Conservation (phyloP, 2,113 vertebrate genomes). For the Engystomops pustulosus region DNA sequence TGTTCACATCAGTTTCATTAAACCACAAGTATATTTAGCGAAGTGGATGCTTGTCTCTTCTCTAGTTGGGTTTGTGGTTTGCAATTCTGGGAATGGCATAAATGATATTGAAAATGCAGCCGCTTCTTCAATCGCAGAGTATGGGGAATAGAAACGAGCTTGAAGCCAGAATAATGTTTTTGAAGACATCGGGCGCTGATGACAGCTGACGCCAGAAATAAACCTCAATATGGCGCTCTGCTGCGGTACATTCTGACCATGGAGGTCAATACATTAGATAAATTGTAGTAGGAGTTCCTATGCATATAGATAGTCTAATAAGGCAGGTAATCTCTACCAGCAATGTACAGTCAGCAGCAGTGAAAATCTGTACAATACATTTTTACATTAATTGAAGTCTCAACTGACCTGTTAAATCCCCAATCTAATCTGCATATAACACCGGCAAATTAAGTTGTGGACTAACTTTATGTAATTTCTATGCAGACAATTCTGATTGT, state of each 20-base stretch:
- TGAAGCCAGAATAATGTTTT: neutral
- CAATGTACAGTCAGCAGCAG: too few relatives aligned
- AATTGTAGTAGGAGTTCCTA: too few relatives aligned
- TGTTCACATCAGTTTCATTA: too few relatives aligned
- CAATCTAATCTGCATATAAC: too few relatives aligned
- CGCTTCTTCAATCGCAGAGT: neutral
- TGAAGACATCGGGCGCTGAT: neutral
- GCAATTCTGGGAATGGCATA: conserved; percentile 32
- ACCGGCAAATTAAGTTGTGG: too few relatives aligned
- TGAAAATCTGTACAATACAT: too few relatives aligned
- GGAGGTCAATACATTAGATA: too few relatives aligned
- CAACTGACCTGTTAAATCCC: too few relatives aligned
- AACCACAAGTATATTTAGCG: conserved; percentile 34
- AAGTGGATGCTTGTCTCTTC: conserved; percentile 9
- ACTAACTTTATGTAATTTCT: too few relatives aligned
- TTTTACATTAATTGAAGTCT: too few relatives aligned
- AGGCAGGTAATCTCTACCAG: too few relatives aligned
- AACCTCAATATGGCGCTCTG: neutral
- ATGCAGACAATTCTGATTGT: too few relatives aligned
- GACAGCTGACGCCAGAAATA: neutral
- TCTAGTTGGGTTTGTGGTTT: conserved; percentile 32
- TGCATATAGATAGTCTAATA: neutral
- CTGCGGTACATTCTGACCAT: neutral
- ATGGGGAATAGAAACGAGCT: neutral
- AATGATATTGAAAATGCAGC: neutral